phyloP scores from a whole-genome alignment of 1,140 invertebrate species.

The Varroa destructor region DNA sequence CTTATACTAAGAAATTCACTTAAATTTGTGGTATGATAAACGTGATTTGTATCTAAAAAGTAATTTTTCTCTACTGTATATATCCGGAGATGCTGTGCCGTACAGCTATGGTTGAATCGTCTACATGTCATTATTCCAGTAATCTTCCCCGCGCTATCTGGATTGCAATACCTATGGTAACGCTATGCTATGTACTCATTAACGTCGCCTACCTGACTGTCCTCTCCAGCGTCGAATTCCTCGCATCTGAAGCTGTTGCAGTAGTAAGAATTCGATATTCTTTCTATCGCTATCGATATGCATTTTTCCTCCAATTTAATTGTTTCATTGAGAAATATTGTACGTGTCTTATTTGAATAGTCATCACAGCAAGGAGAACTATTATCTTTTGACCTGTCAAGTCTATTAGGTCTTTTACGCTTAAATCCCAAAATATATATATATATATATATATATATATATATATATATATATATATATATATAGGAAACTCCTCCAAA shows the following conservation, averaged over 20 bases:
- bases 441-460: too few relatives aligned
- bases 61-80: too few relatives aligned
- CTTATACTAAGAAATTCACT: conserved; percentile 37
- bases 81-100: too few relatives aligned
- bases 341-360: conserved; percentile 23
- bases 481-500: too few relatives aligned
- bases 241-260: conserved; percentile 67
- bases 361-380: background rate
- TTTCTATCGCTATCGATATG: conserved; percentile 36
- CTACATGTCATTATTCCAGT: conserved; percentile 43
- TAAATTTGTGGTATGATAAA: too few relatives aligned
- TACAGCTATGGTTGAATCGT: too few relatives aligned
- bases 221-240: conserved; percentile 62
- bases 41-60: too few relatives aligned
- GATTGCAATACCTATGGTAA: conserved; percentile 77
- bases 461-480: too few relatives aligned
- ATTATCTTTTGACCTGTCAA: background rate
- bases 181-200: conserved; percentile 70
- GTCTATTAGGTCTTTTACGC: background rate
- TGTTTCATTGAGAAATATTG: conserved; percentile 21
- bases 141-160: conserved; percentile 80
- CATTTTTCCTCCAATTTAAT: conserved; percentile 33
- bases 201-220: conserved; percentile 85
- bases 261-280: conserved; percentile 51
- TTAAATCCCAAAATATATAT: too few relatives aligned